A percentile compares a stretch with the other conserved stretches of the same genome.
These are phyloP conservation scores for Epinephelus coioides DNA, from an alignment of 2,797 vertebrate species.

Conservation along the genomic window DNA sequence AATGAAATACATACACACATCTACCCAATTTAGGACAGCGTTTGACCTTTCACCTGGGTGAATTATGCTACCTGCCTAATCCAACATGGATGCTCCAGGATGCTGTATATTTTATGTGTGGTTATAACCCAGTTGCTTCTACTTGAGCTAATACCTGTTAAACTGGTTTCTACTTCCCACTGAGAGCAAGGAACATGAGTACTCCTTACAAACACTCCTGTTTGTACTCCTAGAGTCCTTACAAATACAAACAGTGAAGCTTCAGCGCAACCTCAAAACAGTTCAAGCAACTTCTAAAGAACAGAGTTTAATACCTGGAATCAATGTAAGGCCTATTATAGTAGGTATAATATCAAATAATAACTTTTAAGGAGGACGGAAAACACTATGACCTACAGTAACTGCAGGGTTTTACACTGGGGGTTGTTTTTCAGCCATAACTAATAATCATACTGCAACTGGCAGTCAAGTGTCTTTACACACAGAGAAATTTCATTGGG, in stretches of 20 bases:
- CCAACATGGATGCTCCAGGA: neutral
- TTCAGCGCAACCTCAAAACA: neutral
- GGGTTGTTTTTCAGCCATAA: slow-evolving; percentile 14
- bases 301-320: neutral
- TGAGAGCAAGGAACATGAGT: neutral
- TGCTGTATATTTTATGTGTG: neutral
- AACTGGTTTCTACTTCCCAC: slow-evolving; percentile 30
- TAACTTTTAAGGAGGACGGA: neutral
- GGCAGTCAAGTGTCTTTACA: neutral
- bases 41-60: slow-evolving; percentile 55
- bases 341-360: neutral
- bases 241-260: neutral
- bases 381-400: neutral
- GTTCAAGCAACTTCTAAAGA: neutral
- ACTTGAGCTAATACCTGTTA: slow-evolving; percentile 18
- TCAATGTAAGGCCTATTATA: neutral
- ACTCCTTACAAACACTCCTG: neutral
- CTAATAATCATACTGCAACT: neutral
- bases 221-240: neutral
- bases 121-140: neutral
- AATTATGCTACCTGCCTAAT: neutral
- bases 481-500: no score
- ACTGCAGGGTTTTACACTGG: neutral
- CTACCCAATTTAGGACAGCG: slow-evolving; percentile 4
- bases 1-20: neutral